A percentile compares a stretch with the other conserved stretches of the same genome.
Evolutionary conservation across 2,888 invertebrate genomes (phyloP).

Genomic region (Himalopsyche japonica): DNA sequence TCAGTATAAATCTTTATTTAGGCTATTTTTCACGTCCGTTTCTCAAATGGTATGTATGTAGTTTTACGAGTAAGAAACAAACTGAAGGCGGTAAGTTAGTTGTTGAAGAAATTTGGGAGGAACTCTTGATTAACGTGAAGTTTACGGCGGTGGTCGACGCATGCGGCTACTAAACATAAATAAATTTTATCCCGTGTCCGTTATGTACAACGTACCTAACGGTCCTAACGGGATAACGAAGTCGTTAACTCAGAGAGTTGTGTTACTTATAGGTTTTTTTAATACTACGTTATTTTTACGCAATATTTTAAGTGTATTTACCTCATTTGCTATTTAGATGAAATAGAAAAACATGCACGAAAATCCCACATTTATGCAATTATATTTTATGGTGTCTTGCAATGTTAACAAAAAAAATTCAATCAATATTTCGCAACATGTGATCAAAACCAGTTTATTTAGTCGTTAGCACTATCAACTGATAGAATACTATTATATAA

Average conservation of each 20-base stretch:
- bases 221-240: not conserved
- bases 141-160: conserved; percentile 4
- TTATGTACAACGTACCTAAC: conserved; percentile 3
- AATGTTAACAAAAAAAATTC: no score
- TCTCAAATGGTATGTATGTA: not conserved
- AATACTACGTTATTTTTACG: no score
- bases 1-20: not conserved
- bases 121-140: conserved; percentile 9
- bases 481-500: no score
- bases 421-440: no score
- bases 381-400: no score
- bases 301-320: no score
- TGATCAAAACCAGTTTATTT: no score
- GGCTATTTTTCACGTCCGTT: not conserved
- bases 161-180: conserved; percentile 7
- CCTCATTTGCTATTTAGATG: no score
- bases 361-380: no score
- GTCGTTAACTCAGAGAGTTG: not conserved
- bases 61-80: conserved; percentile 1
- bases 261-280: not conserved
- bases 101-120: conserved; percentile 7
- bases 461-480: no score
- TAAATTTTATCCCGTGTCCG: not conserved
- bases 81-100: not conserved
- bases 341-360: no score